Conservation (phyloP, 2,888 invertebrate species). For the Phaonia tiefii region DNA sequence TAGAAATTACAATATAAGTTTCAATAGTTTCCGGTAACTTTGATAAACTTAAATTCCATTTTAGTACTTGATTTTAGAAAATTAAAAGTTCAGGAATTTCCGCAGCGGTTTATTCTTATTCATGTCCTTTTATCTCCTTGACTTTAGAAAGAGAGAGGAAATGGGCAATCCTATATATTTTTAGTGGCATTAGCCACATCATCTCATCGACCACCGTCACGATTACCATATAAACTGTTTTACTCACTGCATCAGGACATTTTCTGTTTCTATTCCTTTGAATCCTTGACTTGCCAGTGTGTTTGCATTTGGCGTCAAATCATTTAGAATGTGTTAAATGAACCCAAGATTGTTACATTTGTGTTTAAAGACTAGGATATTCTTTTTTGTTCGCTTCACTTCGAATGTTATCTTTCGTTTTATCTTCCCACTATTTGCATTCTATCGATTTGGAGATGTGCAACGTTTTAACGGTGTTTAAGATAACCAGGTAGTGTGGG, state of each 20-base stretch:
- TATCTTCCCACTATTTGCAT: background rate
- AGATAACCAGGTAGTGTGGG: too few species aligned
- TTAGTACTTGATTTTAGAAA: background rate
- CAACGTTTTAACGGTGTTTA: too few species aligned
- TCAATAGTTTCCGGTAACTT: too few species aligned
- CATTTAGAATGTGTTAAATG: conserved; percentile 61
- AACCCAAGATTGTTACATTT: conserved; percentile 62
- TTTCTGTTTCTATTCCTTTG: background rate
- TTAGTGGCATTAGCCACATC: background rate
- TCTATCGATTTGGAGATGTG: background rate
- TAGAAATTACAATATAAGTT: too few species aligned
- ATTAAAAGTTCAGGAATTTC: background rate
- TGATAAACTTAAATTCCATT: too few species aligned
- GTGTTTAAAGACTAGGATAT: conserved; percentile 55
- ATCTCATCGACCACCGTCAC: background rate
- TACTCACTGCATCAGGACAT: background rate
- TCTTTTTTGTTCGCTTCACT: conserved; percentile 23
- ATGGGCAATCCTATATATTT: background rate
- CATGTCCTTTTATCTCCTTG: conserved; percentile 30
- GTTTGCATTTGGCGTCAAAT: background rate
- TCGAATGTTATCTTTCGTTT: background rate
- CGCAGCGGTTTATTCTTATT: background rate
- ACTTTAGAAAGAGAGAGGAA: too few species aligned
- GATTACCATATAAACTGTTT: background rate
- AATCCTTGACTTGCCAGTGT: background rate